Evolutionary conservation across 2,113 vertebrate species (phyloP).

Genomic region (Corydoras maculifer): DNA sequence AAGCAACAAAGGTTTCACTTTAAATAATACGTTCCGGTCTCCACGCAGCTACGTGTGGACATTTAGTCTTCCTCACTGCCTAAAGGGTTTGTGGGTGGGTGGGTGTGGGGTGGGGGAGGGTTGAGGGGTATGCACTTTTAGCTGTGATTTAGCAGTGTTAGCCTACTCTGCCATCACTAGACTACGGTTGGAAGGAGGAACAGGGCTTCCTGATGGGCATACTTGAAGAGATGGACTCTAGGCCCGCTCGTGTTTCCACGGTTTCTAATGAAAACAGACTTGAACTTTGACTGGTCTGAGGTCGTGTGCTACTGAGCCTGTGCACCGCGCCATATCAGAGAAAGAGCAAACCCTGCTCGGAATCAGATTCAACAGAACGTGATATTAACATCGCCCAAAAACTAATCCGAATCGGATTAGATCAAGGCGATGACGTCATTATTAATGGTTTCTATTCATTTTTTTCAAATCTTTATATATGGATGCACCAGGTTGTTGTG

Average conservation of each 20-base stretch:
- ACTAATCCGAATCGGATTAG: too few relatives aligned
- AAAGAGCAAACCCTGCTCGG: neutral
- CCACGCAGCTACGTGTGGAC: conserved; percentile 44
- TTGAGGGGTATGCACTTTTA: conserved; percentile 32
- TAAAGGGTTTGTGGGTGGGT: conserved; percentile 27
- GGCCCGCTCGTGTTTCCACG: conserved; percentile 20
- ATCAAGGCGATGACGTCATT: too few relatives aligned
- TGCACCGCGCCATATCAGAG: conserved; percentile 18
- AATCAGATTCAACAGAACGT: neutral
- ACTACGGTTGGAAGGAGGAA: conserved; percentile 15
- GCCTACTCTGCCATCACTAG: conserved; percentile 20
- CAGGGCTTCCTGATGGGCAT: conserved; percentile 23
- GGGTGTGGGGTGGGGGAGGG: conserved; percentile 4
- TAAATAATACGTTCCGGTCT: conserved; percentile 44
- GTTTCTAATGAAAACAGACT: conserved; percentile 10
- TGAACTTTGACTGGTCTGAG: too few relatives aligned
- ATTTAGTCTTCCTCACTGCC: conserved; percentile 49
- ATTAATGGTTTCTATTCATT: too few relatives aligned
- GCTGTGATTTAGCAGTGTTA: conserved; percentile 48
- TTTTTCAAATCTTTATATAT: too few relatives aligned
- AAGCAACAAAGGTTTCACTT: conserved; percentile 39
- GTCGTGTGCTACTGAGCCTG: conserved; percentile 1
- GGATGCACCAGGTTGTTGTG: too few relatives aligned
- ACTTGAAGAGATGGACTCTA: conserved; percentile 22
- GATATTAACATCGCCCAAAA: too few relatives aligned